Percentiles rank a stretch among this genome's conserved stretches.
phyloP scores from a whole-genome alignment of 2,797 vertebrate genomes.

The Pipistrellus pipistrellus region DNA sequence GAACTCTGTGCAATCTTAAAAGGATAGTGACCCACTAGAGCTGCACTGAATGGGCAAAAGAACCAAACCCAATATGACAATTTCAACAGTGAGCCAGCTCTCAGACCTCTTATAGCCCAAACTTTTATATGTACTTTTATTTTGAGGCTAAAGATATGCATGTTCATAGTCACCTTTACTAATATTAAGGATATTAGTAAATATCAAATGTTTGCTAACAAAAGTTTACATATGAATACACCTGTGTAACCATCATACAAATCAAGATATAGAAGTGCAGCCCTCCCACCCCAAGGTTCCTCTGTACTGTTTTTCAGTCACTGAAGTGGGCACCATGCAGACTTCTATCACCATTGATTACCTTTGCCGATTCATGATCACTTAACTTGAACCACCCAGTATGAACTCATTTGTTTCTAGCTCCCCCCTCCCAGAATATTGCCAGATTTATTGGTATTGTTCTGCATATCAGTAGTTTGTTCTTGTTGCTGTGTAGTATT shows the following conservation, averaged over 20 bases:
- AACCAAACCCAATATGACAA: neutral
- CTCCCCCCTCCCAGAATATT: neutral
- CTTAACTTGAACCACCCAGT: neutral
- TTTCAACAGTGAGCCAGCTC: neutral
- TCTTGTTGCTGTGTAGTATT: neutral
- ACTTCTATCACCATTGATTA: neutral
- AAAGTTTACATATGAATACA: neutral
- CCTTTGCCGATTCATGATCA: neutral
- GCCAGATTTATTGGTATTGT: neutral
- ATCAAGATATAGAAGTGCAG: conserved; percentile 6
- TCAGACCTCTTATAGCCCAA: neutral
- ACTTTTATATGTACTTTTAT: neutral
- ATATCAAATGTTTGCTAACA: too few relatives aligned
- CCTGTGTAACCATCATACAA: neutral
- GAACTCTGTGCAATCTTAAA: neutral
- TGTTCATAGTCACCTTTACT: neutral
- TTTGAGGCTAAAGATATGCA: neutral
- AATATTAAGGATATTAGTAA: neutral
- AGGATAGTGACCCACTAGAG: neutral
- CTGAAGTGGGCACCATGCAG: neutral
- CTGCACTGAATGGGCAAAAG: neutral
- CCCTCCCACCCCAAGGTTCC: neutral
- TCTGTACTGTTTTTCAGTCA: neutral
- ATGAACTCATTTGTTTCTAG: neutral
- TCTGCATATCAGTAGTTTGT: neutral